Evolutionary conservation across 1,140 invertebrate species (phyloP), one percentile per base, ranked within the genome.

Genomic region (Heliconius hermathena): DNA sequence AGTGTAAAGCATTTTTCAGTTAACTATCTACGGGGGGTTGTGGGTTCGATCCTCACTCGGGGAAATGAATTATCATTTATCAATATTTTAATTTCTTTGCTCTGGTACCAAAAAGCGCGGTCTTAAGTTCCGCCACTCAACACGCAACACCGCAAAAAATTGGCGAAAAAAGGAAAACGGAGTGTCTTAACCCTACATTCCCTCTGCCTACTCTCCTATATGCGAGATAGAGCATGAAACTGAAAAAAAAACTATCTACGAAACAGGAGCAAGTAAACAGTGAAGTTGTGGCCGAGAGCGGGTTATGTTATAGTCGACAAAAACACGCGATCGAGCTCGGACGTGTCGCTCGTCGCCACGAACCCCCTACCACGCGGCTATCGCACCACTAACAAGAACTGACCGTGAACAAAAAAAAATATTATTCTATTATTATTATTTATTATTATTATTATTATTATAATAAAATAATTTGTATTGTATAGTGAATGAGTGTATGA

Each of bases 271-370:
- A 29, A 66, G 60, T 66, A 66, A 22, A 66, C 75, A 78, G 49
- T 46, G 71, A 82, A 84, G 71, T 77, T 72, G 73, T 77, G 77
- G 38, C 79, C 54, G 77, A 74, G 60, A 80, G 36, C 78, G 33
- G 78, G 71, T 75, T 79, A 60, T 60, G 13, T 33, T 77, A 90
- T 91, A 92, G 91, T 91, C 88, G 88, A 88, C 80, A 84, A 84
- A 84, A 87, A 83, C 82, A 74, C 87, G 83, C 88, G 85, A 77
- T 75, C 71, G 83, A 77, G 88, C 49, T 75, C 86, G 83, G 88
- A 90, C 90, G 90, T 85, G 88, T 82, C 81, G 73, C 76, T 76
- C 76, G 54, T 71, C 74, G 74, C 73, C 57, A 81, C 82, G 80
- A 83, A 81, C 80, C 77, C 76, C 71, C 74, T 81, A 82, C 60